These are phyloP conservation scores for Paragorgia papillata DNA, from an alignment of 92 coral and sea anemone species.

Conservation along the genomic window DNA sequence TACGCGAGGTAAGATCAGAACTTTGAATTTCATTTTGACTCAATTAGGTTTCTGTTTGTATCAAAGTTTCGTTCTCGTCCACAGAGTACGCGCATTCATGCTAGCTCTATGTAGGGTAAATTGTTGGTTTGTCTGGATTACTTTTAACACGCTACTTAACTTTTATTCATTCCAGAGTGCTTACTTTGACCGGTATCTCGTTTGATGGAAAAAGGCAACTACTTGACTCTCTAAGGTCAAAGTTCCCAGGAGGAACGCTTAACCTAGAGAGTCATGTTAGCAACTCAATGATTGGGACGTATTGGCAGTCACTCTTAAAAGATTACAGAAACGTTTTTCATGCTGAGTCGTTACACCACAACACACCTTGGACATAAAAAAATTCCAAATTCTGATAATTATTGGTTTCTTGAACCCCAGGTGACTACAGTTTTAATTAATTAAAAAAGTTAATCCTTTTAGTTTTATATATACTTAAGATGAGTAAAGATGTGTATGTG, in stretches of 20 bases:
- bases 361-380: not conserved
- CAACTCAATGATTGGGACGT: not conserved
- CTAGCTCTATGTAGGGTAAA: no score
- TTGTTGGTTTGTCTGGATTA: no score
- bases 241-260: slow-evolving; percentile 13
- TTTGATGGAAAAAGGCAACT: slow-evolving; percentile 12
- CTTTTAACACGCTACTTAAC: no score
- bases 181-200: not conserved
- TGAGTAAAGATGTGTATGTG: no score
- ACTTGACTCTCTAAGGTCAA: not conserved
- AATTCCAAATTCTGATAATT: not conserved
- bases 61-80: no score
- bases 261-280: not conserved
- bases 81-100: no score
- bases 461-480: no score
- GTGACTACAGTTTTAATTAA: no score
- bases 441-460: no score
- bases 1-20: not conserved
- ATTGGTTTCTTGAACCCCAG: slow-evolving; percentile 4
- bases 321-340: slow-evolving; percentile 17
- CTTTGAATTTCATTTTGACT: no score
- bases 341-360: no score
- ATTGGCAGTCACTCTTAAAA: slow-evolving; percentile 10
- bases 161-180: not conserved
- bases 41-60: not conserved